Base-by-base conservation (phyloP, 2,888 invertebrate species). In the Eilema sororculum region DNA sequence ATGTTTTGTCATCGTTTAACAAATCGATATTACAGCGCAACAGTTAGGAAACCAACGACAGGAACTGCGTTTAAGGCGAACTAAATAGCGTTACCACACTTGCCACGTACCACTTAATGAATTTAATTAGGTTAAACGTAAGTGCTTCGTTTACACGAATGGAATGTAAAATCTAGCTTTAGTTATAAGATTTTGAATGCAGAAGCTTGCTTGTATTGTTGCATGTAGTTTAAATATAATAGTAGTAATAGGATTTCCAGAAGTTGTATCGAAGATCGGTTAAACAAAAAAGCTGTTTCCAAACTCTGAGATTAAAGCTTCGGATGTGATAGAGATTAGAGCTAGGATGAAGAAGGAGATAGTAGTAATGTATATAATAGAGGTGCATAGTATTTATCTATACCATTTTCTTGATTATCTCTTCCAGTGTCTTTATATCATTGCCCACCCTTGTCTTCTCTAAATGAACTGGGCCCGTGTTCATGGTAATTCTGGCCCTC, bases 401-500 rank as follows among this genome's bases (percentile, higher is more conserved):
- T 30, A 57, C 3, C 3, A 30, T 62, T 57, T 57, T 66, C 46
- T 33, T 61, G 65, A 30, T 46, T 56, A 25, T 16, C 71, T n/a
- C 72, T 80, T 89, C 86, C 68, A 86, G 87, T 69, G 16, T 58
- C 22, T 67, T 16, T 67, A 4, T 79, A 82, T 62, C 69, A 10
- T 61, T 74, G 84, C 72, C 72, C 71, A 83, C 82, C 84, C 81
- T 78, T 82, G 87, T 86, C 85, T 89, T 85, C 81, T 87, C 86
- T 86, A 90, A 92, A 91, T 89, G 90, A 92, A 91, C 89, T 88
- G 85, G 86, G 86, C 82, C 87, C 87, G 78, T 91, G 91, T 91
- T 91, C 91, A 93, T 92, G 92, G 90, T 92, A 93, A 93, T 93
- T 90, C 89, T 84, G 86, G 86, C 86, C 84, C 89, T 88, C 87